A percentile compares a stretch with the other conserved stretches of the same genome.
Evolutionary conservation across 2,888 invertebrate species (phyloP).

Genomic region (Tetragonula carbonaria): DNA sequence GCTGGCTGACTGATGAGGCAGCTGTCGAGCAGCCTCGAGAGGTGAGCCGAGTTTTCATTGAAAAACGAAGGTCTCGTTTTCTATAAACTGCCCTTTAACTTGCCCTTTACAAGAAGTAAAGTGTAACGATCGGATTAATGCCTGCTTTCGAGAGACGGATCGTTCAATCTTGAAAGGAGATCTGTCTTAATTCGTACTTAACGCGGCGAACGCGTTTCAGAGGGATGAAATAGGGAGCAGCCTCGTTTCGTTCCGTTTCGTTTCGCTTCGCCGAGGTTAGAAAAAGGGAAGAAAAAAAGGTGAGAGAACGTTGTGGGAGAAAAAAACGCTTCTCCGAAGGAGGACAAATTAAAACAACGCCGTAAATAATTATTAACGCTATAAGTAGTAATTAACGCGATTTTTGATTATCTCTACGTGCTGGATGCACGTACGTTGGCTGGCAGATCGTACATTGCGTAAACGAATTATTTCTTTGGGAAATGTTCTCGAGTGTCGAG

Average conservation of each 20-base stretch:
- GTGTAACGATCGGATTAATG: conserved; percentile 43
- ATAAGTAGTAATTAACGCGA: background rate
- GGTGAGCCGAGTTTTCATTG: conserved; percentile 9
- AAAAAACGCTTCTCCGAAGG: too few species aligned
- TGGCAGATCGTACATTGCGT: background rate
- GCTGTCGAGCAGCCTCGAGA: background rate
- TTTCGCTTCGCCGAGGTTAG: too few species aligned
- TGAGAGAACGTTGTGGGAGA: background rate
- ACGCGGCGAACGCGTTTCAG: background rate
- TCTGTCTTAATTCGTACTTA: conserved; percentile 15
- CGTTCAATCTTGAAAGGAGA: conserved; percentile 3
- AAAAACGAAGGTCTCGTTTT: conserved; percentile 15
- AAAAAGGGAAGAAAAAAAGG: too few species aligned
- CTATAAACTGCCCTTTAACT: conserved; percentile 8
- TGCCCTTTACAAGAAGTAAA: background rate
- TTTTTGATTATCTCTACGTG: background rate
- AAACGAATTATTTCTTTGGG: conserved; percentile 17
- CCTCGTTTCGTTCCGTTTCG: too few species aligned
- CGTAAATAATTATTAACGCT: background rate
- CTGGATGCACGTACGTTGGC: background rate
- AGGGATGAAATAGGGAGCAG: background rate
- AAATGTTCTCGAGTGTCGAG: conserved; percentile 21
- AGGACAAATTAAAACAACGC: background rate
- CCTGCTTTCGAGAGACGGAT: background rate
- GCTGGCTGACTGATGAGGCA: too few species aligned